Base-by-base conservation (phyloP, 1,140 invertebrate genomes). In the Gonatopus flavifemur region DNA sequence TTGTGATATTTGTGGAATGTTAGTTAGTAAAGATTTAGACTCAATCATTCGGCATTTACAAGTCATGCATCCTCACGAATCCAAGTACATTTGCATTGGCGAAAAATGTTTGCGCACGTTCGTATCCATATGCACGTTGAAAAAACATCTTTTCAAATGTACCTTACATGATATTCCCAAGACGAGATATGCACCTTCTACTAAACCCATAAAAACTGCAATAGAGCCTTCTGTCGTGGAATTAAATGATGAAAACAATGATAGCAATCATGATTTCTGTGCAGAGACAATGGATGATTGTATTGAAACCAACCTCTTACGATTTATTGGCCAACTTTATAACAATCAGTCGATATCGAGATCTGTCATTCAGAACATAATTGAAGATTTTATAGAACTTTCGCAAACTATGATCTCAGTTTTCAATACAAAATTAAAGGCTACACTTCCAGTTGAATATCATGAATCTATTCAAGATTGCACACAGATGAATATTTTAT, bases 231-330 rank as follows among this genome's bases (percentile, higher is more conserved):
- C n/a, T n/a, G n/a, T n/a, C n/a, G n/a, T n/a, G n/a, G n/a, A n/a
- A n/a, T n/a, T n/a, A n/a, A n/a, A n/a, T n/a, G n/a, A n/a, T n/a
- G n/a, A n/a, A n/a, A n/a, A n/a, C n/a, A n/a, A n/a, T n/a, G n/a
- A n/a, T n/a, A n/a, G n/a, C n/a, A n/a, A n/a, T n/a, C n/a, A n/a
- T n/a, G n/a, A n/a, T n/a, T n/a, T n/a, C n/a, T n/a, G n/a, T n/a
- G n/a, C n/a, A n/a, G n/a, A n/a, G n/a, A n/a, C n/a, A n/a, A n/a
- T n/a, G n/a, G n/a, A n/a, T n/a, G n/a, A n/a, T n/a, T n/a, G 41
- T 12, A 43, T 45, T 30, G 52, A 37, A n/a, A 31, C 31, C 35
- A 35, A 50, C 37, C 49, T 55, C 41, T 37, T 40, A 31, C 30
- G 33, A 10, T 33, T 55, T 9, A 49, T 55, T 3, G 35, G 22